Conservation (phyloP, 1,140 invertebrate species). For the Thrips palmi region DNA sequence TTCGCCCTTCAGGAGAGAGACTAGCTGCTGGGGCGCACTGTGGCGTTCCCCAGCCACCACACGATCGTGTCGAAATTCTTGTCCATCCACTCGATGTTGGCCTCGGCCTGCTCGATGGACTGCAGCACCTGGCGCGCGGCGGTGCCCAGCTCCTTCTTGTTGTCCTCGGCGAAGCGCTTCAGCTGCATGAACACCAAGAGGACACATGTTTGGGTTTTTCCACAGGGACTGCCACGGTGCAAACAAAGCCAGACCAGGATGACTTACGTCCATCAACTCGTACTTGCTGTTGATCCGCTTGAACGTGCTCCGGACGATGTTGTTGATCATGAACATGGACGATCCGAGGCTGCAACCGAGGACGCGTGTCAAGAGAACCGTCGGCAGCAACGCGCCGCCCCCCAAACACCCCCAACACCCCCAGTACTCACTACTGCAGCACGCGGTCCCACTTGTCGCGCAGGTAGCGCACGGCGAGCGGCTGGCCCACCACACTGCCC, state of each 20-base stretch:
- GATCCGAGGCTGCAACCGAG: conserved; percentile 44
- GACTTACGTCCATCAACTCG: conserved; percentile 53
- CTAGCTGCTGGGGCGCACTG: conserved; percentile 3
- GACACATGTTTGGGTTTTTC: neutral
- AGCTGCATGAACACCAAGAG: conserved; percentile 27
- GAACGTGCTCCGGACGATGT: conserved; percentile 49
- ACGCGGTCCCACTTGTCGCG: conserved; percentile 50
- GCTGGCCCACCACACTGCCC: conserved; percentile 47
- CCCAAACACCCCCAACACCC: no score
- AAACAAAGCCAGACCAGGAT: conserved; percentile 4
- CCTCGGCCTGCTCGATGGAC: conserved; percentile 53
- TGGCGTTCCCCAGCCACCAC: conserved; percentile 41
- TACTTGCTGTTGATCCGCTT: conserved; percentile 48
- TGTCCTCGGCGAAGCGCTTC: conserved; percentile 38
- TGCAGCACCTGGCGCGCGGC: conserved; percentile 49
- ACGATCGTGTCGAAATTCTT: conserved; percentile 50
- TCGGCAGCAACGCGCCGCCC: no score
- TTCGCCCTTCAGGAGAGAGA: neutral
- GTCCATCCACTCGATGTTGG: conserved; percentile 65
- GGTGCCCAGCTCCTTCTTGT: conserved; percentile 37
- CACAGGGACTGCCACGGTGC: neutral
- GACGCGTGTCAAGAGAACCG: no score
- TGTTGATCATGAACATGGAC: conserved; percentile 44
- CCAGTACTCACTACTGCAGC: neutral
- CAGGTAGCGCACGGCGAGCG: conserved; percentile 53